Percentiles rank a stretch among this genome's conserved stretches.
Conservation (phyloP, 2,888 invertebrate genomes). For the Salpingus planirostris region DNA sequence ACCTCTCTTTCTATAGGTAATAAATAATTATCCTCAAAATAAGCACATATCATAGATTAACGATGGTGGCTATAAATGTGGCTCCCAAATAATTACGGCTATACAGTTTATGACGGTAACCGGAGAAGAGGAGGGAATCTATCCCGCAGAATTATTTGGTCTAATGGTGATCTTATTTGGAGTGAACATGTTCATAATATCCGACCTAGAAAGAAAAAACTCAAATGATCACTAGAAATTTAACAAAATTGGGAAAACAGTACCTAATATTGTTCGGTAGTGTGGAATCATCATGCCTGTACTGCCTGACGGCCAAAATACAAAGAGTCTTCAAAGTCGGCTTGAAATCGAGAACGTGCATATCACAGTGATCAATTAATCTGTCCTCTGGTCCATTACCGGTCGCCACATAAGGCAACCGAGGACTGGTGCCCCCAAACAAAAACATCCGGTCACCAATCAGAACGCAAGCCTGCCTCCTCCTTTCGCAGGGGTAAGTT, state of each 20-base stretch:
- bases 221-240: not conserved
- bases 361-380: constrained; percentile 73
- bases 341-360: constrained; percentile 71
- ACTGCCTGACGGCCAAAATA: constrained; percentile 55
- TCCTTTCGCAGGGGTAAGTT: constrained; percentile 52
- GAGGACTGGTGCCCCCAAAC: constrained; percentile 74
- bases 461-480: constrained; percentile 74
- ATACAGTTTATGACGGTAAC: too few relatives aligned
- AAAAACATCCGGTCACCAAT: constrained; percentile 65
- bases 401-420: constrained; percentile 10
- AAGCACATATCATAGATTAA: too few relatives aligned
- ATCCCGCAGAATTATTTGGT: constrained; percentile 38
- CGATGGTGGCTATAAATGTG: too few relatives aligned
- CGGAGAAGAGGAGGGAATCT: too few relatives aligned
- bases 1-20: too few relatives aligned
- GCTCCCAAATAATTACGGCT: too few relatives aligned
- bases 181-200: constrained; percentile 59
- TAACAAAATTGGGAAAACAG: constrained; percentile 21
- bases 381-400: constrained; percentile 10
- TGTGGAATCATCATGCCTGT: constrained; percentile 53
- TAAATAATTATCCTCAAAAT: too few relatives aligned
- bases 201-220: constrained; percentile 43
- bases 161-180: constrained; percentile 59
- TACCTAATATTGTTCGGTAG: constrained; percentile 60
- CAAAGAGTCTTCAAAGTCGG: constrained; percentile 67